Percentiles rank a stretch among this genome's conserved stretches.
These are phyloP conservation scores for Distichodus sexfasciatus DNA, from an alignment of 2,797 vertebrate species.

Conservation along the genomic window DNA sequence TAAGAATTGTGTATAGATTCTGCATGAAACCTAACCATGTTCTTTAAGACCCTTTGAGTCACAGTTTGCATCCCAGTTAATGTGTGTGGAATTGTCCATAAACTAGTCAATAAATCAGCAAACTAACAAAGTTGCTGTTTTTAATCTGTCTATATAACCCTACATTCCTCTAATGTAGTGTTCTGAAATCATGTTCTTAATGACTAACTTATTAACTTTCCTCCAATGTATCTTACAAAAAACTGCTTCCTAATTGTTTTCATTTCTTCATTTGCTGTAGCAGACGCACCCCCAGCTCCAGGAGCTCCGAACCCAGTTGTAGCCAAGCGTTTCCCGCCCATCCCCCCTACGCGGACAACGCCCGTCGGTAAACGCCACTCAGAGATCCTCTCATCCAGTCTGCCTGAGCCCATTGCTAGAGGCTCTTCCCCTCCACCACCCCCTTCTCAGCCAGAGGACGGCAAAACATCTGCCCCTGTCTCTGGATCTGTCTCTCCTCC, in stretches of 20 bases:
- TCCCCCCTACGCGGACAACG: conserved; percentile 83
- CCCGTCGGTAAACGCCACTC: conserved; percentile 64
- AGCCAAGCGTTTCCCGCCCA: conserved; percentile 84
- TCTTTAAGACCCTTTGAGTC: background rate
- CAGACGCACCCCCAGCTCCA: conserved; percentile 77
- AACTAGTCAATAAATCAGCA: background rate
- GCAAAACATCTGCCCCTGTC: conserved; percentile 29
- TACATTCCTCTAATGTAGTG: no score
- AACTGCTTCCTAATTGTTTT: no score
- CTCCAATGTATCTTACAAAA: background rate
- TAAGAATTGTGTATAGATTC: background rate
- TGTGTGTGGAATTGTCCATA: background rate
- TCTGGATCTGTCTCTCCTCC: conserved; percentile 38
- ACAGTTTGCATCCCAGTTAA: background rate
- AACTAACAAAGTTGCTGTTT: no score
- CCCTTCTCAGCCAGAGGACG: conserved; percentile 44
- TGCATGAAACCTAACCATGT: conserved; percentile 4
- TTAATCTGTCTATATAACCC: no score
- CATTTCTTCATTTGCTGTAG: conserved; percentile 57
- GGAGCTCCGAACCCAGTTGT: conserved; percentile 58
- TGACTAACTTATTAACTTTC: no score
- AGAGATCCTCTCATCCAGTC: conserved; percentile 61
- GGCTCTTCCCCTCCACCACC: conserved; percentile 29
- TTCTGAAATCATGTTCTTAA: no score
- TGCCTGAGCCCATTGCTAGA: conserved; percentile 3